phyloP scores from a whole-genome alignment of 1,140 invertebrate species.

The Microplitis demolitor region DNA sequence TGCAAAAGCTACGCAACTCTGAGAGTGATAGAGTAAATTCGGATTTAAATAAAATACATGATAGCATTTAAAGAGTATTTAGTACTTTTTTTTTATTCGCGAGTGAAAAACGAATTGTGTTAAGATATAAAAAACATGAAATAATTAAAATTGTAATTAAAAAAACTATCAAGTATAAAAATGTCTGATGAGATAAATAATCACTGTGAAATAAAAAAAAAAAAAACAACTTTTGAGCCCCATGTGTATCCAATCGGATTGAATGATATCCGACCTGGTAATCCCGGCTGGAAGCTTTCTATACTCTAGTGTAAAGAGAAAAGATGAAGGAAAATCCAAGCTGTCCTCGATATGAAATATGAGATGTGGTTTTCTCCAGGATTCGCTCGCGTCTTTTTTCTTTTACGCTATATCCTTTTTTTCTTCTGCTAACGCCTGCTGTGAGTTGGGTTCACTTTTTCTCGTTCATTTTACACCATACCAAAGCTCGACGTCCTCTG shows the following conservation, averaged over 20 bases:
- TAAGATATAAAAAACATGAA: no score
- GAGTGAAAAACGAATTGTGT: no score
- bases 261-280: slow-evolving; percentile 49
- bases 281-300: slow-evolving; percentile 49
- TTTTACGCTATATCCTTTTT: neutral
- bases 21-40: no score
- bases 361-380: slow-evolving; percentile 43
- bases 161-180: neutral
- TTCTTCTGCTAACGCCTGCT: neutral
- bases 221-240: neutral
- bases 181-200: neutral
- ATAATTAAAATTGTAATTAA: no score
- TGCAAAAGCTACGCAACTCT: no score
- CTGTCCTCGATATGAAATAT: slow-evolving; percentile 58
- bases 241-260: slow-evolving; percentile 42
- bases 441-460: no score
- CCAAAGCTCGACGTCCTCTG: slow-evolving; percentile 7
- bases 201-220: neutral
- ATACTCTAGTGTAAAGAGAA: slow-evolving; percentile 23
- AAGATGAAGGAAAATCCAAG: slow-evolving; percentile 56
- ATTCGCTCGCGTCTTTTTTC: slow-evolving; percentile 40
- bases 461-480: no score
- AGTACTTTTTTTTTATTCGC: no score
- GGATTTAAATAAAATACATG: no score
- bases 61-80: no score